Evolutionary conservation across 2,797 vertebrate species (phyloP).

Genomic region (Poecilia wingei): DNA sequence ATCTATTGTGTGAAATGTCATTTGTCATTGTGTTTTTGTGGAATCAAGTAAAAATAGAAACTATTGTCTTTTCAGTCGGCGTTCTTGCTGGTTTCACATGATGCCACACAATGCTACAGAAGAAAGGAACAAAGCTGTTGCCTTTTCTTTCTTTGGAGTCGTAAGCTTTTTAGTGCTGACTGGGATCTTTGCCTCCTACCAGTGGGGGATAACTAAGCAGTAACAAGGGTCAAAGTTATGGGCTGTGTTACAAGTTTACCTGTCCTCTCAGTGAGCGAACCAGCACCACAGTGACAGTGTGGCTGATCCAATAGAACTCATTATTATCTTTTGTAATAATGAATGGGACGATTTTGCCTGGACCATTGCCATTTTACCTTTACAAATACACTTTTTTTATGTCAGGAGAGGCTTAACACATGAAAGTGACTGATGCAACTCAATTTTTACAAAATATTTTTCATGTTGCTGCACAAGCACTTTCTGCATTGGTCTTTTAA

Average conservation of each 20-base stretch:
- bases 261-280: neutral
- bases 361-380: neutral
- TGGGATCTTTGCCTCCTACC: neutral
- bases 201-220: neutral
- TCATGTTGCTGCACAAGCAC: neutral
- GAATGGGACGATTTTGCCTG: neutral
- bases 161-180: neutral
- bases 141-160: neutral
- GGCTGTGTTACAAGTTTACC: neutral
- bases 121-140: neutral
- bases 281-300: neutral
- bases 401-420: neutral
- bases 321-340: neutral
- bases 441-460: neutral
- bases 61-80: neutral
- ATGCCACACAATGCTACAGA: neutral
- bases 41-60: neutral
- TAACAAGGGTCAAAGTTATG: neutral
- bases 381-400: neutral
- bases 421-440: neutral
- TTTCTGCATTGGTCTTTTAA: neutral
- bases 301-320: neutral
- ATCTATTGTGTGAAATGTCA: neutral
- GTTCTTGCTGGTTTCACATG: neutral
- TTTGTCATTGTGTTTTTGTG: neutral